Base-by-base conservation (phyloP, 2,113 vertebrate genomes). In the Cynocephalus volans region DNA sequence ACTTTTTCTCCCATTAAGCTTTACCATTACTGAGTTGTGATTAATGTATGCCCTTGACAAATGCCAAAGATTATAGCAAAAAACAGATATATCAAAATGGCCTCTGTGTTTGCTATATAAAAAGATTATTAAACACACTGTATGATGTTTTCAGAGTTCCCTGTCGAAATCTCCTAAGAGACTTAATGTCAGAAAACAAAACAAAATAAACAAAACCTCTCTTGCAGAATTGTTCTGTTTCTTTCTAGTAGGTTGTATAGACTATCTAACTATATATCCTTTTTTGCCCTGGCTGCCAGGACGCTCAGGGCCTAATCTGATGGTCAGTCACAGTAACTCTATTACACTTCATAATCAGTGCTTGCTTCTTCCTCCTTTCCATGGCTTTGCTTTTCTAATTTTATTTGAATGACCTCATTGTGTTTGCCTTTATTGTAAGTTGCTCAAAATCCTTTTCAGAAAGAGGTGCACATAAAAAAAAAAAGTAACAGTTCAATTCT, bases 401-500 rank as follows among this genome's bases (percentile, higher is more conserved):
- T 96, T 85, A 96, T 86, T 93, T 93, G 87, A 97, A 96, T 90
- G 88, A 91, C 67, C 76, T 93, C 77, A 90, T 73, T 96, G 79
- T 89, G 60, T 90, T 90, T 93, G 90, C 88, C 88, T 96, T 96
- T 96, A 95, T 87, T 77, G 54, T 90, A 95, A 96, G 90, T 92
- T 96, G 79, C 76, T 95, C 90, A 75, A 56, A 96, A 95, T 96
- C 84, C 90, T 96, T 98, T 97, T 96, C 84, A 95, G 90, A 97
- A 95, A 96, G 95, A 96, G 90, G 90, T 93, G 48, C 31, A 48
- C 72, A 95, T 88, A 58, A 73, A 87, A 82, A 80, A 54, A 72
- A 92, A 86, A 56, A 93, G 84, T 93, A 94, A 89, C 96, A 96
- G 89, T 89, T 97, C 97, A 96, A 96, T 97, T 94, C 92, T 96